These are phyloP conservation scores for Chrysocyon brachyurus DNA, from an alignment of 2,797 vertebrate species.

Conservation along the genomic window DNA sequence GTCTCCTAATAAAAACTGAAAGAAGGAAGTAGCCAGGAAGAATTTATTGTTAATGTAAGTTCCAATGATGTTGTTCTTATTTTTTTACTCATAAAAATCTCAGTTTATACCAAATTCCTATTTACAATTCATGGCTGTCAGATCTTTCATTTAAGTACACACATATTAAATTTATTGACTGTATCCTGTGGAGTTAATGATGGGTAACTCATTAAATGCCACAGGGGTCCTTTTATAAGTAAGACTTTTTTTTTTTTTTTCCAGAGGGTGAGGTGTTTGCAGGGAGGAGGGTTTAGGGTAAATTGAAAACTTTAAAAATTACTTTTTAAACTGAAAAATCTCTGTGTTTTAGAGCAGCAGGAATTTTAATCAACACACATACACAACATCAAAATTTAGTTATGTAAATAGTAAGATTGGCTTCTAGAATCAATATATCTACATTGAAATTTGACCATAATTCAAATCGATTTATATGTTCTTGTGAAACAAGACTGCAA, in stretches of 20 bases:
- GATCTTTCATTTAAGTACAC: slow-evolving; percentile 69
- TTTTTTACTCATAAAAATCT: slow-evolving; percentile 75
- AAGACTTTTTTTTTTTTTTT: slow-evolving; percentile 1
- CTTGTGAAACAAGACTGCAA: slow-evolving; percentile 41
- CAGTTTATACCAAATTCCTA: slow-evolving; percentile 65
- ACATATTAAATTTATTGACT: slow-evolving; percentile 75
- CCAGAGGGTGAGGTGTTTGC: not conserved
- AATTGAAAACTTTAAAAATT: slow-evolving; percentile 45
- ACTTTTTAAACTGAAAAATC: slow-evolving; percentile 44
- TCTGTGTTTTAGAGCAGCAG: not conserved
- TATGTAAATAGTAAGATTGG: slow-evolving; percentile 20
- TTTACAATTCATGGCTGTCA: slow-evolving; percentile 77
- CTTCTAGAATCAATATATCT: slow-evolving; percentile 59
- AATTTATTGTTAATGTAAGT: slow-evolving; percentile 43
- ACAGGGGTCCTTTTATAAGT: slow-evolving; percentile 60
- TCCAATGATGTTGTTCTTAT: slow-evolving; percentile 54
- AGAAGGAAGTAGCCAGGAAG: slow-evolving; percentile 7
- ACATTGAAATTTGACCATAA: slow-evolving; percentile 59
- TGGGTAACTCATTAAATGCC: slow-evolving; percentile 80
- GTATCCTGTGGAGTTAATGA: slow-evolving; percentile 74
- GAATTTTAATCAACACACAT: slow-evolving; percentile 32
- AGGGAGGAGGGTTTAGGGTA: not conserved
- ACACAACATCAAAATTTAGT: not conserved
- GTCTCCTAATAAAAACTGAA: slow-evolving; percentile 58
- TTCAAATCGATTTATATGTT: slow-evolving; percentile 66